Base-by-base conservation (phyloP, 2,113 vertebrate genomes). In the Nannospalax galili region DNA sequence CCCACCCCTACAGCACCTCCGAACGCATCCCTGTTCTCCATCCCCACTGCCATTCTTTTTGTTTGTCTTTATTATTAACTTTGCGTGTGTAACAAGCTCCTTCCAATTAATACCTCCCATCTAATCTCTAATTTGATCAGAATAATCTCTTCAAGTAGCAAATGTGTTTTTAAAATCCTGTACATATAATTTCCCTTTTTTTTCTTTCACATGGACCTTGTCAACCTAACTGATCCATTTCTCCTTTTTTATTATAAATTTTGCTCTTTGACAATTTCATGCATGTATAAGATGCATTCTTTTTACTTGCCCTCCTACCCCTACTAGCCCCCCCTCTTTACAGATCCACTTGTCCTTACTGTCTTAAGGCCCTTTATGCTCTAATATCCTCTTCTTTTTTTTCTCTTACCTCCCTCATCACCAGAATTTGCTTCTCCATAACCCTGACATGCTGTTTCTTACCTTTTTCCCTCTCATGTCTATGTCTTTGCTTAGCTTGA, bases 11-110 rank as follows among this genome's bases (percentile, higher is more conserved):
- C 28, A 72, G 65, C 72, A 90, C 56, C 32, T 91, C 58, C 79
- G 45, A 91, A 42, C 73, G 56, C 30, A 82, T 93, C 22, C n/a
- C n/a, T 94, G 7, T 78, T 92, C 67, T 81, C 17, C 64, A 45
- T 94, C 67, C 48, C 37, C 42, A 67, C 52, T 81, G 16, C 65
- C 74, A 32, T 22, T 37, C 4, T 80, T 94, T 97, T 65, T 79
- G 26, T 80, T 94, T 80, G 48, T 91, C 58, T 79, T 75, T 93
- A 73, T 74, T 93, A 92, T 74, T 93, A 90, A 74, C 35, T 52
- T 92, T 48, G 40, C 40, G 7, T 42, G 86, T 89, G 0, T 69
- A 95, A 84, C 9, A 73, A 58, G 8, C 35, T 90, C 42, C 28
- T 22, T 78, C 37, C 11, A 65, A 0, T 75, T 80, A 72, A 52